phyloP scores from a whole-genome alignment of 2,113 vertebrate species.

The Prionailurus bengalensis region DNA sequence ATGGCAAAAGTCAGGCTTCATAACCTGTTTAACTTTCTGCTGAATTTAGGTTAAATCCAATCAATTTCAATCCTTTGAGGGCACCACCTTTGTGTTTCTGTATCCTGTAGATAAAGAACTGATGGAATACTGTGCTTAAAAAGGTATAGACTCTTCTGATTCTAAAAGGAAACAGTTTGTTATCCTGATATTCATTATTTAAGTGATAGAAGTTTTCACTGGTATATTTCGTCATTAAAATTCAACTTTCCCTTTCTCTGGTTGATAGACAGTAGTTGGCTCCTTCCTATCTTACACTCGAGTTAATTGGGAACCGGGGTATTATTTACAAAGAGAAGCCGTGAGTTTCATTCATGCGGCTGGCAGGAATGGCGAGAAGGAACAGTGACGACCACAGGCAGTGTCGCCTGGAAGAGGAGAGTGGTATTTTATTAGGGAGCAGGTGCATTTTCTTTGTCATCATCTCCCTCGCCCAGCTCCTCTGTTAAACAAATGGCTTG shows the following conservation, averaged over 20 bases:
- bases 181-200: neutral
- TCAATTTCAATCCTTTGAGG: neutral
- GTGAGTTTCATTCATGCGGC: neutral
- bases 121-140: neutral
- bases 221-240: slow-evolving; percentile 3
- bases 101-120: slow-evolving; percentile 30
- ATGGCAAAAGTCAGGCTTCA: neutral
- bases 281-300: neutral
- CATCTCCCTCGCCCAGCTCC: neutral
- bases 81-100: neutral
- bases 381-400: too few species aligned
- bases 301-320: neutral
- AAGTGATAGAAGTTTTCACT: neutral
- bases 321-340: neutral
- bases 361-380: neutral
- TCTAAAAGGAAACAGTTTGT: neutral
- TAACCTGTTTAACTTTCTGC: slow-evolving; percentile 3
- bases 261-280: neutral
- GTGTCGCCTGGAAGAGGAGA: neutral
- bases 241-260: neutral
- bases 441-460: neutral
- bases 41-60: slow-evolving; percentile 23
- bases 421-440: neutral
- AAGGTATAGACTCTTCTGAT: neutral
- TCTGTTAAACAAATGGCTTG: neutral